Base-by-base conservation (phyloP, 2,888 invertebrate species). In the Thumatha senex region DNA sequence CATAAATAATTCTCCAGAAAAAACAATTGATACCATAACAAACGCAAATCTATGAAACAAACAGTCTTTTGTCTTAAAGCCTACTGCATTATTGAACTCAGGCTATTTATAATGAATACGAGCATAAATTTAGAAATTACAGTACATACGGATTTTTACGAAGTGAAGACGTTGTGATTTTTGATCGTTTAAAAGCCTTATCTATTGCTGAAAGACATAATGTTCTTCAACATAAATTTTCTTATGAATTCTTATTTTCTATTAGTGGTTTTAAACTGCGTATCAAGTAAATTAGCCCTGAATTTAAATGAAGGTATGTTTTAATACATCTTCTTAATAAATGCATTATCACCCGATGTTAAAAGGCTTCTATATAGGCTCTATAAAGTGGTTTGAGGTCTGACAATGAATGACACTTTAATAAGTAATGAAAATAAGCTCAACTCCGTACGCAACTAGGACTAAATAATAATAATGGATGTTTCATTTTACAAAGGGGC, bases 1-100 rank as follows among this genome's bases (percentile, higher is more conserved):
- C 33, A 18, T 12, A 14, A 15, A 36, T 15, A 1, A 33, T 2
- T 10, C 15, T 34, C 33, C 5, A n/a, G n/a, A n/a, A 18, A 18
- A 12, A 43, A 43, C 42, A 43, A 43, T 43, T 43, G 18, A 1
- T 33, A 42, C 12, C n/a, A n/a, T n/a, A n/a, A n/a, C n/a, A n/a
- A n/a, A n/a, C n/a, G n/a, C n/a, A n/a, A n/a, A n/a, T n/a, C n/a
- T n/a, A 7, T 30, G 11, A 7, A 18, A n/a, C 29, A 15, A 43
- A 43, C 42, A 43, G 10, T 9, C 33, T 33, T 43, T 43, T 34
- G 18, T 18, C 33, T 34, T 15, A 34, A 10, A 33, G 12, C 31
- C 9, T 13, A 13, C 4, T 24, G 12, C 7, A 43, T 43, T 18
- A 7, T 18, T 15, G 18, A 12, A 15, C 15, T n/a, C 1, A 12